Conservation (phyloP, 2,888 invertebrate species). For the Galerucella nymphaeae region DNA sequence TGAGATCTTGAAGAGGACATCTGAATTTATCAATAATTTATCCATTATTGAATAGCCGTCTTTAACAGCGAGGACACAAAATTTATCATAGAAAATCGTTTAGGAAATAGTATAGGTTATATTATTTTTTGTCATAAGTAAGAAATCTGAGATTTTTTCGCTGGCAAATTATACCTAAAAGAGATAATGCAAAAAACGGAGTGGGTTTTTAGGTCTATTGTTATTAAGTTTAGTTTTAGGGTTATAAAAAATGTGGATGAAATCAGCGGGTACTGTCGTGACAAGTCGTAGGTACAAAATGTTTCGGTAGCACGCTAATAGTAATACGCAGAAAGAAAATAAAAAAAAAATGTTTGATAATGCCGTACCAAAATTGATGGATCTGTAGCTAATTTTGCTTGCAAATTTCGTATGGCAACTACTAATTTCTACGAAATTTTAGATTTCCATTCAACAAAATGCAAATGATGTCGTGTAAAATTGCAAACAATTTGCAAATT, state of each 20-base stretch:
- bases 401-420: constrained; percentile 55
- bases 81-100: background rate
- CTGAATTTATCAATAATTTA: constrained; percentile 29
- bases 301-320: constrained; percentile 25
- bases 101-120: background rate
- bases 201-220: background rate
- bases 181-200: background rate
- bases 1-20: constrained; percentile 17
- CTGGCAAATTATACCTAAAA: background rate
- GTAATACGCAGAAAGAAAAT: constrained; percentile 14
- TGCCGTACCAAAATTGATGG: constrained; percentile 47
- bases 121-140: background rate
- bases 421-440: constrained; percentile 57
- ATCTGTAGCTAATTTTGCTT: constrained; percentile 55
- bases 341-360: constrained; percentile 48
- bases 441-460: constrained; percentile 59
- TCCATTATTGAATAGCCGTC: constrained; percentile 4
- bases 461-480: constrained; percentile 60
- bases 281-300: constrained; percentile 9
- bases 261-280: constrained; percentile 16
- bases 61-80: background rate
- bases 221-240: background rate
- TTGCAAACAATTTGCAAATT: constrained; percentile 60
- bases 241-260: constrained; percentile 4
- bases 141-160: no score